Conservation (phyloP, 1,140 invertebrate genomes). For the Rhopalosiphum padi region DNA sequence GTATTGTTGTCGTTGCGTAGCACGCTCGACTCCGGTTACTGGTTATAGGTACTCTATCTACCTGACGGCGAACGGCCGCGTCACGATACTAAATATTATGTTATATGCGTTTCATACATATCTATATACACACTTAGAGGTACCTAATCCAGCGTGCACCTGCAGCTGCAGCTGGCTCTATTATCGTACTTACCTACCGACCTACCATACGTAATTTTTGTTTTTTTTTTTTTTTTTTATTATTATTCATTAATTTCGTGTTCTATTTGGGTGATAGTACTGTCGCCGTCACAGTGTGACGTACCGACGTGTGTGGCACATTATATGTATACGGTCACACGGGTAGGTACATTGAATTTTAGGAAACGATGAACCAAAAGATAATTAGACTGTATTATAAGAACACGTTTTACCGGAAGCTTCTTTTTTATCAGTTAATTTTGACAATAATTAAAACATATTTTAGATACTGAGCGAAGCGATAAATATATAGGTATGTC, state of each 20-base stretch:
- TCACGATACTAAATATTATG: background rate
- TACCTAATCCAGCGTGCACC: background rate
- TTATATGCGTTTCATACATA: background rate
- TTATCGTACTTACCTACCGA: background rate
- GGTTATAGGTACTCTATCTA: background rate
- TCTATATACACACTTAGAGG: background rate
- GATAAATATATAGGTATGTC: no score
- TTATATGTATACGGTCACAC: no score
- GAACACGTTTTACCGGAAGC: no score
- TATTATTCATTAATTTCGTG: background rate
- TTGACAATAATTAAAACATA: no score
- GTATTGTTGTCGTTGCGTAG: background rate
- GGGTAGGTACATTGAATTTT: no score
- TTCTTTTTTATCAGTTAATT: no score
- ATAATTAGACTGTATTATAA: no score
- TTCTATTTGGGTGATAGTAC: background rate
- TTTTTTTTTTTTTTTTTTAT: background rate
- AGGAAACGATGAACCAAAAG: no score
- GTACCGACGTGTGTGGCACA: background rate
- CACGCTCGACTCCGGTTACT: background rate
- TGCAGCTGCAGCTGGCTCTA: background rate
- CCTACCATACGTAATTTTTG: background rate
- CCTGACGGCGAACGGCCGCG: background rate
- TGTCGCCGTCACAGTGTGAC: background rate
- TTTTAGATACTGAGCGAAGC: no score